These are phyloP conservation scores for Caracal caracal DNA, from an alignment of 2,113 vertebrate species.

Conservation along the genomic window DNA sequence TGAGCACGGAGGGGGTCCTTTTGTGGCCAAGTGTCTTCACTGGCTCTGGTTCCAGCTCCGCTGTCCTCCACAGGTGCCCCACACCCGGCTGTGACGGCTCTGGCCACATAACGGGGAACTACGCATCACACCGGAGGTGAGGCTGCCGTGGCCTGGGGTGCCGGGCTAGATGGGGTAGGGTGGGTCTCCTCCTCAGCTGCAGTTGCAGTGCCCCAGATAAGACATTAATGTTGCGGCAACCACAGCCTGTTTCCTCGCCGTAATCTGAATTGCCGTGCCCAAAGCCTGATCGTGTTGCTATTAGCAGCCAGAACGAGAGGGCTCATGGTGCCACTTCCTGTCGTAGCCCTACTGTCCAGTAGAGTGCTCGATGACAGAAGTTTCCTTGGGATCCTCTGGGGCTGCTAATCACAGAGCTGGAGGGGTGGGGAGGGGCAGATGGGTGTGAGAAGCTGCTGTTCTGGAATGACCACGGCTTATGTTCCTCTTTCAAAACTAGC, in stretches of 20 bases:
- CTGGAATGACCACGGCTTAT: slow-evolving; percentile 69
- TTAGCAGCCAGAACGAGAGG: slow-evolving; percentile 77
- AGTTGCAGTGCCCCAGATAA: slow-evolving; percentile 68
- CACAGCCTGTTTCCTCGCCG: slow-evolving; percentile 77
- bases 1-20: background rate
- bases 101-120: slow-evolving; percentile 92
- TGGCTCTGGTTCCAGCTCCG: slow-evolving; percentile 35
- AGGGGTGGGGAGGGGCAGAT: slow-evolving; percentile 52
- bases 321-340: slow-evolving; percentile 74
- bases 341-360: slow-evolving; percentile 45
- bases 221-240: slow-evolving; percentile 67
- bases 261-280: slow-evolving; percentile 74
- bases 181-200: slow-evolving; percentile 36
- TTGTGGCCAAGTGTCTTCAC: background rate
- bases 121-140: slow-evolving; percentile 91
- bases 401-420: background rate
- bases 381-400: background rate
- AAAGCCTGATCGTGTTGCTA: slow-evolving; percentile 74
- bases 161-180: fast-evolving
- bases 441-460: slow-evolving; percentile 58
- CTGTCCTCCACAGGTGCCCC: slow-evolving; percentile 87
- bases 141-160: background rate
- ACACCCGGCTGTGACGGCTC: slow-evolving; percentile 91
- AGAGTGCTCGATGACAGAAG: background rate
- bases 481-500: slow-evolving; percentile 86